Conservation (phyloP, 1,140 invertebrate genomes). For the Lepidotrigona ventralis region DNA sequence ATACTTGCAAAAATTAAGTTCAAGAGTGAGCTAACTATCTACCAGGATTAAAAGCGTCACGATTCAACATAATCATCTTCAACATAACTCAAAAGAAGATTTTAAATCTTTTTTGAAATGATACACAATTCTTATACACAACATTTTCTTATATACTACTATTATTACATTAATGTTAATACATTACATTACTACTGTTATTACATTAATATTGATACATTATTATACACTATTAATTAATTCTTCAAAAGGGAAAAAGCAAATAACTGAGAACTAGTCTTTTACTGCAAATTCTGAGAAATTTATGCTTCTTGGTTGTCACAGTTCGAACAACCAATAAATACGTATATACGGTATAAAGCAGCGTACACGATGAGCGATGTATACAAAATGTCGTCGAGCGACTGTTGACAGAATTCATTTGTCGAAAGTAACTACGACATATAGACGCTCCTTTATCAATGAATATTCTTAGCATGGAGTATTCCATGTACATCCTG, state of each 20-base stretch:
- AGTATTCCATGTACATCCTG: neutral
- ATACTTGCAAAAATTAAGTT: neutral
- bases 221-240: neutral
- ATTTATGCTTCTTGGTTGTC: neutral
- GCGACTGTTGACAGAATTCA: neutral
- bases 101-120: neutral
- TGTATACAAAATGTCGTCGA: constrained; percentile 33
- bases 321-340: neutral
- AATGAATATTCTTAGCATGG: neutral
- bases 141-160: neutral
- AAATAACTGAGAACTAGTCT: neutral
- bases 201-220: too few relatives aligned
- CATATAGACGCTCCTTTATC: neutral
- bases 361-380: neutral
- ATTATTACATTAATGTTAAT: too few relatives aligned
- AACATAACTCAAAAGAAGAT: neutral
- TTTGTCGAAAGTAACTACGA: neutral
- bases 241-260: too few relatives aligned
- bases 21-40: neutral
- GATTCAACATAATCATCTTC: neutral
- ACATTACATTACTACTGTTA: too few relatives aligned
- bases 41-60: neutral
- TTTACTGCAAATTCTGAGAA: neutral
- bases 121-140: neutral
- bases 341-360: neutral